Base-by-base conservation (phyloP, 2,888 invertebrate genomes). In the Drosophila parthenogenetica region DNA sequence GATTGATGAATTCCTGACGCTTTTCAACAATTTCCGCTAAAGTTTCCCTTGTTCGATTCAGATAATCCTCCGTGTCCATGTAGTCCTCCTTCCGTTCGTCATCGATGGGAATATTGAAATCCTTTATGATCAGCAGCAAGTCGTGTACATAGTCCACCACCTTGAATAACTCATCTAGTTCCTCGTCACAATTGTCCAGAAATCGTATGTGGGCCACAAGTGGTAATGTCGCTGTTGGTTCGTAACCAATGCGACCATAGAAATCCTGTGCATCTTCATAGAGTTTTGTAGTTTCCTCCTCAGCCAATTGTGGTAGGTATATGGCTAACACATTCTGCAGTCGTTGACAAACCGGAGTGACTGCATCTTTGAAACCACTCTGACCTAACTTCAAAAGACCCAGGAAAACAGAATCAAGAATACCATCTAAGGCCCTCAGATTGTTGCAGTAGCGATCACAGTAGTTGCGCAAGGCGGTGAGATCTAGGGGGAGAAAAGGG, bases 41-140 rank as follows among this genome's bases (percentile, higher is more conserved):
- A 37, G 94, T 93, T 51, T 95, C 95, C 49, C 95, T 93, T 5
- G 97, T 89, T 2, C 89, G 87, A 64, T 90, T 90, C 4, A 92
- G 74, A 54, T 90, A 83, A 69, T 92, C 92, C 66, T 92, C 92
- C 32, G 90, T 90, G 60, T 92, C 92, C 91, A 92, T 91, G 69
- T 92, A 92, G 46, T 91, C 91, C 63, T 92, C 92, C 58, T 91
- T 93, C 74, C 97, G 96, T 55, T 97, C 96, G 0, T 95, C 94
- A 1, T 95, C 94, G 54, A 96, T 94, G 0, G 94, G 93, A 62
- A 98, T 96, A 25, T 93, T 92, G 90, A 95, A 97, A 88, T 96
- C 95, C 64, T 97, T 96, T 93, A 97, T 96, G 4, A 97, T 93
- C 74, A 97, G 96, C 89, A 97, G 96, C 64, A 97, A 92, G 86